Conservation (phyloP, 2,888 invertebrate genomes). For the Scaptomyza flava region DNA sequence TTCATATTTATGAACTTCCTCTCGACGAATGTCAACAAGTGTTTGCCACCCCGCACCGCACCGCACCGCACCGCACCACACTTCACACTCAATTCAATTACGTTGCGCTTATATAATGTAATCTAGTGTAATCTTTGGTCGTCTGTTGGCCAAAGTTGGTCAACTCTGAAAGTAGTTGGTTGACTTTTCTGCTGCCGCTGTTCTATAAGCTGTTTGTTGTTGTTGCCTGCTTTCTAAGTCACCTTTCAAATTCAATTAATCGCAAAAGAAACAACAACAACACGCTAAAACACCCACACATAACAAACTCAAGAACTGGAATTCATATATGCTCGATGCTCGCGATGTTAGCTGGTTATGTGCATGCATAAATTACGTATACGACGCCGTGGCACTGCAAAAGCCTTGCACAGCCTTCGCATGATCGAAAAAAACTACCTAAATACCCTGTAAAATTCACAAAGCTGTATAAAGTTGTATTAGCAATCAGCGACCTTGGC, state of each 20-base stretch:
- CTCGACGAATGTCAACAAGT: constrained; percentile 52
- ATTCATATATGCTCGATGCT: constrained; percentile 46
- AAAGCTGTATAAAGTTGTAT: background rate
- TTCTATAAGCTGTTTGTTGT: constrained; percentile 42
- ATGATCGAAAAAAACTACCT: constrained; percentile 2
- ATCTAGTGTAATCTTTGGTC: constrained; percentile 60
- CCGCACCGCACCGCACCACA: background rate
- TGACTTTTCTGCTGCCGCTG: constrained; percentile 56
- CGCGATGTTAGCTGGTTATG: constrained; percentile 33
- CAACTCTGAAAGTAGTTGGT: constrained; percentile 77
- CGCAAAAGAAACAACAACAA: constrained; percentile 26
- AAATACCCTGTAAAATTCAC: constrained; percentile 16
- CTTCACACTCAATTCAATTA: constrained; percentile 48
- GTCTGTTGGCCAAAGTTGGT: constrained; percentile 64
- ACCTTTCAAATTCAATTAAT: constrained; percentile 78
- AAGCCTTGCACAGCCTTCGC: constrained; percentile 58
- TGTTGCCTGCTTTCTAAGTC: constrained; percentile 48
- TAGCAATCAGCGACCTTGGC: constrained; percentile 1
- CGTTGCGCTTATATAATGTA: constrained; percentile 64
- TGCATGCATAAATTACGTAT: constrained; percentile 79
- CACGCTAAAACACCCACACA: constrained; percentile 47
- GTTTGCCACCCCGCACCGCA: background rate
- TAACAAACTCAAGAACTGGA: constrained; percentile 56
- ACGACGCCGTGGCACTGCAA: constrained; percentile 58
- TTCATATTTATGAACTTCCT: constrained; percentile 58